Evolutionary conservation across 2,113 vertebrate species (phyloP), one percentile per base, ranked within the genome.

Genomic region (Vidua chalybeata): DNA sequence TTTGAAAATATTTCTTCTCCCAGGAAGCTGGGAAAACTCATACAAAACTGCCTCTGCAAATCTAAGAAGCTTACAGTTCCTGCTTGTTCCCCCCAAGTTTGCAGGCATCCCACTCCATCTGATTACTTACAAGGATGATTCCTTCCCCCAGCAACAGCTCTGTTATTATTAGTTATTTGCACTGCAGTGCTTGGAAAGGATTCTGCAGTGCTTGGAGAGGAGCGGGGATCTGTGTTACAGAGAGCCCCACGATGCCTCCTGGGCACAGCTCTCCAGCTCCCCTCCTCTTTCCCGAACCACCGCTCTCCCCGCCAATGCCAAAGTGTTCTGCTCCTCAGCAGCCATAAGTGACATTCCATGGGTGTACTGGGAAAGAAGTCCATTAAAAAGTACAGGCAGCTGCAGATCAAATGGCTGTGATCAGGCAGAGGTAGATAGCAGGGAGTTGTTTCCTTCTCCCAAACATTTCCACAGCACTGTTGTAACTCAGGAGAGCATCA

Each of bases 1-100:
- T 96, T 79, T 80, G 43, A 93, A 94, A 90, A 76, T 76, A 84
- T 79, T 78, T 96, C 45, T 95, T 39, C 68, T 96, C 76, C 46
- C 78, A 88, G 59, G 61, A 93, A 94, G 76, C 77, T 77, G 41
- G 31, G 31, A 82, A 84, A 92, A 54, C 26, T 80, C 13, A 3
- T n/a, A 80, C 26, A 81, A 87, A 93, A 90, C 23, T 83, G 62
- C 62, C 30, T 78, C 59, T 91, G 91, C 6, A 8, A 89, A 83
- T 45, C 66, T 89, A 84, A 89, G 81, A 46, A 75, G 72, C 67
- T 95, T 78, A 74, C 0, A 0, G 63, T 14, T 86, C 55, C 71
- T 55, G 46, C 84, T 96, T 95, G 49, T 69, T 96, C 72, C 84
- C 66, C 51, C 48, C 37, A 88, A 67, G 82, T 96, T 92, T 92